Evolutionary conservation across 2,888 invertebrate genomes (phyloP), one percentile per base, ranked within the genome.

Genomic region (Aleiodes alternator): DNA sequence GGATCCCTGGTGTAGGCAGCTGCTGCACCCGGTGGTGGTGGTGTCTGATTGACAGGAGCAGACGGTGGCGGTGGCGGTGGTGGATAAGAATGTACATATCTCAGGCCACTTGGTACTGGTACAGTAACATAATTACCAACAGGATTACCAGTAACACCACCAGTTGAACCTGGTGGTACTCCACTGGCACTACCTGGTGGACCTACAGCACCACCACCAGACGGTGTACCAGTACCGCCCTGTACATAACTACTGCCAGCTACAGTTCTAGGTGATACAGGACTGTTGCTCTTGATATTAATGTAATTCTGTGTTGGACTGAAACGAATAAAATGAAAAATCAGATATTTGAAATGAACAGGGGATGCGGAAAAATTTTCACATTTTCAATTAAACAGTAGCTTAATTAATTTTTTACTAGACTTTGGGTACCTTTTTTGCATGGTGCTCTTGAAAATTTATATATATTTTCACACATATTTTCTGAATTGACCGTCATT

Each of bases 41-140:
- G 92, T 69, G 87, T 86, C 82, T 86, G 86, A 82, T 88, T 85
- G 81, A 88, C 84, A 78, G 86, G 84, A 69, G 91, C 90, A 76
- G 87, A 72, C 89, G 90, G 83, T 88, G 88, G 78, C 53, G 69
- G 87, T 90, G 76, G 86, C 74, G 82, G 91, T 88, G 86, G 86
- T 72, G 87, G 84, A 78, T 88, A 88, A 75, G 88, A 84, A 82
- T 89, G 89, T 14, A 88, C 88, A 83, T 88, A 88, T 71, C 89
- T 86, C 50, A 89, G 84, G 70, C 86, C 85, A 66, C 85, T 79
- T 88, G 90, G 84, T 90, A 92, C 79, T 86, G 91, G 73, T 90
- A 92, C 85, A 87, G 92, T 61, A 89, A 90, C 80, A 91, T 91
- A 79, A 91, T 90, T 81, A 80, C 91, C 91, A 80, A 91, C 90